Base-by-base conservation (phyloP, 2,797 vertebrate genomes). In the Bufotes viridis region DNA sequence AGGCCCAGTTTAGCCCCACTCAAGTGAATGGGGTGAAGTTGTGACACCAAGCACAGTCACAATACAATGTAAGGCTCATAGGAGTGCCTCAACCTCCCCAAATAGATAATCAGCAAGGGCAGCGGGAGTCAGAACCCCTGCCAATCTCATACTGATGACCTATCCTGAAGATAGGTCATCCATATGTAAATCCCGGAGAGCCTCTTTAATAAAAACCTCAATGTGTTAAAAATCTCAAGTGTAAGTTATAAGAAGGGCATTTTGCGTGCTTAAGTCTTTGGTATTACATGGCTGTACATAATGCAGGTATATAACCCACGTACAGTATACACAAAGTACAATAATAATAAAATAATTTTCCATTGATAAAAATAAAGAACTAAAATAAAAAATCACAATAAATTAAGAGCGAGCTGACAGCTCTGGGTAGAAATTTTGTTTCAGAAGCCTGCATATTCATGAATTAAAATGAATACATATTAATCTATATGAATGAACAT, bases 381-480 rank as follows among this genome's bases (percentile, higher is more conserved):
- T 65, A 65, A 53, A 78, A 51, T 20, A 22, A 75, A 20, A 60
- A 60, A 78, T 24, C 12, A 61, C 26, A 63, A 20, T 49, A 14
- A 24, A 81, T 81, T 51, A 81, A 26, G 60, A 67, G 6, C 51
- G 22, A 49, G 22, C 57, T 14, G 26, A 63, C 79, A 81, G 58
- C 60, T 42, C 58, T n/a, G 20, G 18, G 60, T 65, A 49, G 4
- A 34, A 61, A 65, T 65, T 81, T 67, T 26, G 60, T 22, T 24
- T 81, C 22, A 65, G 42, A 67, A 67, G 60, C 12, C 20, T 81
- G 80, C 65, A 81, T 81, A 81, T 81, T 67, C 80, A 81, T 65
- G 80, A 81, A 65, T 65, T 81, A 24, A 67, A 53, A 81, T 51
- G 42, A 81, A 81, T 81, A 51, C 67, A 81, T 81, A 81, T 51